These are phyloP conservation scores for Hyalella azteca DNA, from an alignment of 2,888 invertebrate species.

Conservation along the genomic window DNA sequence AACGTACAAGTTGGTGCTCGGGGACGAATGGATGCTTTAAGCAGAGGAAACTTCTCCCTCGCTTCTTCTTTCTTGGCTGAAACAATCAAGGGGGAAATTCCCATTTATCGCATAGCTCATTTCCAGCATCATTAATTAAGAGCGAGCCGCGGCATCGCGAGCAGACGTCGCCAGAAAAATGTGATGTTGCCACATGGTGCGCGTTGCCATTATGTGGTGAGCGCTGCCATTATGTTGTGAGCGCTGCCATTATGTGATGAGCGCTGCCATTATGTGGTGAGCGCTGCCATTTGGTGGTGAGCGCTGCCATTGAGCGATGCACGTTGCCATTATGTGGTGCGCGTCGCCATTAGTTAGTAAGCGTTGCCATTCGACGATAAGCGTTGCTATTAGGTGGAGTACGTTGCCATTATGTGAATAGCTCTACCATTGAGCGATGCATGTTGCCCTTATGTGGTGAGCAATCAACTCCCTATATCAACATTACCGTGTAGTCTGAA, in stretches of 20 bases:
- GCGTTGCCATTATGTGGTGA: background rate
- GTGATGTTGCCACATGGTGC: background rate
- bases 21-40: background rate
- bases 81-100: conserved; percentile 32
- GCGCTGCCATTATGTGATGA: background rate
- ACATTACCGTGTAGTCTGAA: too few species aligned
- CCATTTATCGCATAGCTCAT: conserved; percentile 36
- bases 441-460: too few species aligned
- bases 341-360: too few species aligned
- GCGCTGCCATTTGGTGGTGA: background rate
- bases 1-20: too few species aligned
- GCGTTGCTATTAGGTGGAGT: too few species aligned
- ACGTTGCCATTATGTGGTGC: too few species aligned
- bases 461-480: too few species aligned
- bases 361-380: too few species aligned
- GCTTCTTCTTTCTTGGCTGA: background rate
- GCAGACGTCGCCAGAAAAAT: background rate
- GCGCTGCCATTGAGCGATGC: too few species aligned
- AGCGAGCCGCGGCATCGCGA: background rate
- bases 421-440: too few species aligned
- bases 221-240: background rate
- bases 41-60: conserved; percentile 4
- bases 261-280: background rate
- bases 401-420: too few species aligned
- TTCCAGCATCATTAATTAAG: conserved; percentile 26